Evolutionary conservation across 2,797 vertebrate species (phyloP).

Genomic region (Gymnoscopelus braueri): DNA sequence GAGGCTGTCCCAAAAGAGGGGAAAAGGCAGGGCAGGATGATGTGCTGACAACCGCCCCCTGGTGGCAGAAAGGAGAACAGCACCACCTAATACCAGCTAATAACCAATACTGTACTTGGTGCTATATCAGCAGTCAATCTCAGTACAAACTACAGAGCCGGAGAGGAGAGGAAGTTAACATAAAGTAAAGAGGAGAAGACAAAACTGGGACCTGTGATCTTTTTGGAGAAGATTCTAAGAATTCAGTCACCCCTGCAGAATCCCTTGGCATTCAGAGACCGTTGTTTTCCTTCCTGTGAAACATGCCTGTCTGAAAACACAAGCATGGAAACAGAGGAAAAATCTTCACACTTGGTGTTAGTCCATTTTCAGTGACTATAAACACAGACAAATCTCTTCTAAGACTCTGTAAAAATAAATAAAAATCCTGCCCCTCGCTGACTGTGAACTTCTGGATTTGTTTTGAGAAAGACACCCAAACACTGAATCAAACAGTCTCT

Average conservation of each 20-base stretch:
- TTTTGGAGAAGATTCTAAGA: slow-evolving; percentile 49
- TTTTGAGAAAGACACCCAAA: too few species aligned
- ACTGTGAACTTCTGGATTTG: too few species aligned
- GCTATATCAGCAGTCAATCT: slow-evolving; percentile 34
- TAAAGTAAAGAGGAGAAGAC: neutral
- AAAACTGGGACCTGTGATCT: slow-evolving; percentile 19
- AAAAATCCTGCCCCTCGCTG: neutral
- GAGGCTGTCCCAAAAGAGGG: neutral
- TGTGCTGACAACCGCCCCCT: slow-evolving; percentile 54
- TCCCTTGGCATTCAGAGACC: neutral
- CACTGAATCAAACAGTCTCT: too few species aligned
- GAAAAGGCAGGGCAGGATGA: neutral
- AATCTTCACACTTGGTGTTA: neutral
- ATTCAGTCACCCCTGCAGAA: slow-evolving; percentile 16
- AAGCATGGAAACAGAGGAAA: neutral
- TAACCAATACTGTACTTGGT: slow-evolving; percentile 49
- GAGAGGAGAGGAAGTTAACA: slow-evolving; percentile 10
- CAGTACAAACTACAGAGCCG: slow-evolving; percentile 28
- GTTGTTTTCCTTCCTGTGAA: neutral
- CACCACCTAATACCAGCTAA: slow-evolving; percentile 47
- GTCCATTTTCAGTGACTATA: too few species aligned
- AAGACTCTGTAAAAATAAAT: neutral
- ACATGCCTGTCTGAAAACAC: slow-evolving; percentile 17
- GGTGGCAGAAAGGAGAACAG: slow-evolving; percentile 46
- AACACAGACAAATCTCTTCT: neutral